These are phyloP conservation scores for Microchirus variegatus DNA, from an alignment of 2,797 vertebrate species.

Conservation along the genomic window DNA sequence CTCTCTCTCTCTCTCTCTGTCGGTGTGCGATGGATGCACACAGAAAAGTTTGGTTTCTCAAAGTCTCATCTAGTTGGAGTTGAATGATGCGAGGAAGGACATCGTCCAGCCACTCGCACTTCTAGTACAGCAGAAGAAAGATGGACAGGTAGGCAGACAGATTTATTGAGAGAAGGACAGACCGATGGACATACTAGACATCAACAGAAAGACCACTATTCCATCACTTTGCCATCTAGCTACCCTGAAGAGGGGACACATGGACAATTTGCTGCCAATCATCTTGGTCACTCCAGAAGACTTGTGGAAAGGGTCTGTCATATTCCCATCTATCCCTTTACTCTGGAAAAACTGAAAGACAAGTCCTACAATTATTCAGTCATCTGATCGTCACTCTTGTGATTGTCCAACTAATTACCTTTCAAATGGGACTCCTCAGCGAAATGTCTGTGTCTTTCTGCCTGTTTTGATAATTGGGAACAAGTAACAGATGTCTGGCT, in stretches of 20 bases:
- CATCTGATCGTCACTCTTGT: slow-evolving; percentile 1
- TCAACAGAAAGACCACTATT: slow-evolving; percentile 39
- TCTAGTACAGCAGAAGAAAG: slow-evolving; percentile 7
- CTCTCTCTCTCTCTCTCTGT: slow-evolving; percentile 18
- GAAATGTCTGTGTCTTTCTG: slow-evolving; percentile 9
- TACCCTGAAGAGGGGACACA: slow-evolving; percentile 3
- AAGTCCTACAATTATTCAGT: slow-evolving; percentile 7
- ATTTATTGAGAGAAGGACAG: slow-evolving; percentile 21
- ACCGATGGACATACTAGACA: slow-evolving; percentile 5
- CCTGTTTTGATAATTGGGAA: slow-evolving; percentile 3
- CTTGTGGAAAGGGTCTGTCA: slow-evolving; percentile 32
- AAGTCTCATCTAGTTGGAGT: slow-evolving; percentile 11
- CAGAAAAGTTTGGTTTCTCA: slow-evolving; percentile 9
- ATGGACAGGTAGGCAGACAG: slow-evolving; percentile 7
- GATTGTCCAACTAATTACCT: neutral
- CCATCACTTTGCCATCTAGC: slow-evolving; percentile 19
- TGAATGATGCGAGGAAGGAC: slow-evolving; percentile 30
- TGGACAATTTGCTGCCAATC: slow-evolving; percentile 21
- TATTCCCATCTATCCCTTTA: slow-evolving; percentile 12
- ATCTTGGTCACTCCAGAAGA: slow-evolving; percentile 5
- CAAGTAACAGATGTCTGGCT: slow-evolving; percentile 51
- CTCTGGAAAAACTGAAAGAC: slow-evolving; percentile 36
- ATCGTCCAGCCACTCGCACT: slow-evolving; percentile 19
- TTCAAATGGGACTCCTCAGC: slow-evolving; percentile 20
- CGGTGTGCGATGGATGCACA: slow-evolving; percentile 54